Evolutionary conservation across 2,888 invertebrate species (phyloP).

Genomic region (Nycteola revayana): DNA sequence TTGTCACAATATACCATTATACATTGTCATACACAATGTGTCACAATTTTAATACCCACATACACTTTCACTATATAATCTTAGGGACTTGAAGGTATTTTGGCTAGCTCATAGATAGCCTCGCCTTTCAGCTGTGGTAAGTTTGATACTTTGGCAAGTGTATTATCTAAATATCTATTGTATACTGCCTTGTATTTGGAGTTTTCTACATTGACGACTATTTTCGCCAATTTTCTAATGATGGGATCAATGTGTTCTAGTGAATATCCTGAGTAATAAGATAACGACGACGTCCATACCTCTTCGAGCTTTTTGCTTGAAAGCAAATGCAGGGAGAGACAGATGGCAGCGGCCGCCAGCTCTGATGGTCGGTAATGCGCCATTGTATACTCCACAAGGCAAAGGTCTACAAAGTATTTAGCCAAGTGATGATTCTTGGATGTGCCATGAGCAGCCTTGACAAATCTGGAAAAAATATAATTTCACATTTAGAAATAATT

Average conservation of each 20-base stretch:
- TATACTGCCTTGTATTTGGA: conserved; percentile 87
- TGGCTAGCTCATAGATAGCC: conserved; percentile 50
- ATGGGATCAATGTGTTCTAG: conserved; percentile 86
- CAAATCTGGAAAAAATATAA: conserved; percentile 83
- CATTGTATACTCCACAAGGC: conserved; percentile 90
- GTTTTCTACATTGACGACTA: conserved; percentile 85
- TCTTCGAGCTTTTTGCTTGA: conserved; percentile 71
- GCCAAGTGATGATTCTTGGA: conserved; percentile 88
- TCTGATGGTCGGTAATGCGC: conserved; percentile 91
- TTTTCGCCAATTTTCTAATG: conserved; percentile 85
- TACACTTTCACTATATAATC: conserved; percentile 6
- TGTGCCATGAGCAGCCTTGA: conserved; percentile 83
- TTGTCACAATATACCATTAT: conserved; percentile 28
- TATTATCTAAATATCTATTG: conserved; percentile 83
- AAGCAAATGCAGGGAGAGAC: conserved; percentile 84
- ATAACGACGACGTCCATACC: conserved; percentile 88
- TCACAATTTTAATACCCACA: conserved; percentile 22
- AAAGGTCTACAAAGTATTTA: conserved; percentile 95
- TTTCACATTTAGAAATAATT: no score
- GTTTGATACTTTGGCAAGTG: conserved; percentile 84
- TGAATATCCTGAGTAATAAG: conserved; percentile 89
- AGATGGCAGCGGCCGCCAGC: conserved; percentile 90
- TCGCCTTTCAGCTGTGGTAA: conserved; percentile 83
- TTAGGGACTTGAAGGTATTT: conserved; percentile 29
- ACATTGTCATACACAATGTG: conserved; percentile 10